Evolutionary conservation across 2,797 vertebrate genomes (phyloP).

Genomic region (Catamblyrhynchus diadema): DNA sequence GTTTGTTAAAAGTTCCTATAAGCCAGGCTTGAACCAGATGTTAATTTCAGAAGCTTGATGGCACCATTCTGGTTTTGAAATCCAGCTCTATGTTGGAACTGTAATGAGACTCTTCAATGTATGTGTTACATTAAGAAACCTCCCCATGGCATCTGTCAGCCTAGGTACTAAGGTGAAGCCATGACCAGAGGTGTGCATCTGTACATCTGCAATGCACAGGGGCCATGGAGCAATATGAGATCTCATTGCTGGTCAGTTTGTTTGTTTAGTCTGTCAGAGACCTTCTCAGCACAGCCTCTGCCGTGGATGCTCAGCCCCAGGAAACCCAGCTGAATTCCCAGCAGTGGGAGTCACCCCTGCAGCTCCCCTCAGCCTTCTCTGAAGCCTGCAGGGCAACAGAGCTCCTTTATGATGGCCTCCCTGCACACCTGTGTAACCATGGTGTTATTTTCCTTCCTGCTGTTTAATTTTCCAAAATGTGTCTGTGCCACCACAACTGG

Average conservation of each 20-base stretch:
- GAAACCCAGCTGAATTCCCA: neutral
- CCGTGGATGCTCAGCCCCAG: accelerated
- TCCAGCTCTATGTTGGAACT: neutral
- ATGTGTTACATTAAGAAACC: neutral
- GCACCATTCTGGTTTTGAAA: neutral
- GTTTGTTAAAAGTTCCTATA: neutral
- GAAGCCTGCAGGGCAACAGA: neutral
- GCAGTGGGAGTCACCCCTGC: neutral
- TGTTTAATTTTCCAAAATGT: neutral
- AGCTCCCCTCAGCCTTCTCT: neutral
- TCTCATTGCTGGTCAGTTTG: neutral
- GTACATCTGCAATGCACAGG: neutral
- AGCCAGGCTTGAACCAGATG: neutral
- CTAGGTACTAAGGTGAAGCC: neutral
- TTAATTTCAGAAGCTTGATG: neutral
- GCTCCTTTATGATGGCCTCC: neutral
- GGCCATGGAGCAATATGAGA: neutral
- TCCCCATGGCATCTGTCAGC: neutral
- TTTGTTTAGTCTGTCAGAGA: neutral
- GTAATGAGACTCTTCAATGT: neutral
- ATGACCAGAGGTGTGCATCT: neutral
- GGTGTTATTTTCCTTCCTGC: accelerated
- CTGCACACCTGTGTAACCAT: neutral
- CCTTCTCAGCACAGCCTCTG: neutral
- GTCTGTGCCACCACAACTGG: neutral